Conservation (phyloP, 2,113 vertebrate genomes). For the Lutjanus erythropterus region DNA sequence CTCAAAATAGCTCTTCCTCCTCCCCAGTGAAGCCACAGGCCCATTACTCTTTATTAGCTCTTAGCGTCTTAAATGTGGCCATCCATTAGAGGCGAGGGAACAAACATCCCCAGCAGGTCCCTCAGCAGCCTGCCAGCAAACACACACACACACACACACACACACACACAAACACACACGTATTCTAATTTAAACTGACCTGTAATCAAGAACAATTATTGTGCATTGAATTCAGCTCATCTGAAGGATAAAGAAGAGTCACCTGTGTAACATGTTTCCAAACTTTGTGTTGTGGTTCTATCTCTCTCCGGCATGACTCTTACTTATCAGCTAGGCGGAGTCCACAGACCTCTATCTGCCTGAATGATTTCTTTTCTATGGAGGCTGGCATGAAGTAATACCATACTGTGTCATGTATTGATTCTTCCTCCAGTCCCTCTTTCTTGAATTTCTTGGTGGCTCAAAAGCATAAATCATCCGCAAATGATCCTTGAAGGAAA, state of each 20-base stretch:
- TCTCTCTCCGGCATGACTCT: slow-evolving; percentile 38
- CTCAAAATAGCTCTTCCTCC: slow-evolving; percentile 78
- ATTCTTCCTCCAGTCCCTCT: slow-evolving; percentile 74
- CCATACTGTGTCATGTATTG: slow-evolving; percentile 81
- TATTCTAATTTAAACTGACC: slow-evolving; percentile 62
- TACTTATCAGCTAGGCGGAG: slow-evolving; percentile 55
- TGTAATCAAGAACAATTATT: slow-evolving; percentile 72
- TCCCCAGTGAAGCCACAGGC: slow-evolving; percentile 66
- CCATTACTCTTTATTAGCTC: slow-evolving; percentile 85
- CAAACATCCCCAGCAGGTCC: slow-evolving; percentile 66
- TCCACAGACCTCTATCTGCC: slow-evolving; percentile 75
- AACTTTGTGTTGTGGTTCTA: slow-evolving; percentile 29
- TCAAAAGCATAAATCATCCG: slow-evolving; percentile 81
- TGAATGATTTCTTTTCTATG: slow-evolving; percentile 81
- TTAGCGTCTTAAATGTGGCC: slow-evolving; percentile 79
- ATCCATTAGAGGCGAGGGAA: slow-evolving; percentile 77
- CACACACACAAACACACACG: slow-evolving; percentile 10
- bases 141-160: slow-evolving; percentile 23
- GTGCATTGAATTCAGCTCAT: slow-evolving; percentile 59
- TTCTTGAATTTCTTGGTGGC: slow-evolving; percentile 76
- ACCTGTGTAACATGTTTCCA: slow-evolving; percentile 24
- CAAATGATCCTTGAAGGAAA: slow-evolving; percentile 82
- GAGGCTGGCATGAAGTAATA: slow-evolving; percentile 79
- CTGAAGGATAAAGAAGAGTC: slow-evolving; percentile 46
- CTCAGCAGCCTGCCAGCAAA: slow-evolving; percentile 36